These are phyloP conservation scores for Poecilia gillii DNA, from an alignment of 2,797 vertebrate species.

Conservation along the genomic window DNA sequence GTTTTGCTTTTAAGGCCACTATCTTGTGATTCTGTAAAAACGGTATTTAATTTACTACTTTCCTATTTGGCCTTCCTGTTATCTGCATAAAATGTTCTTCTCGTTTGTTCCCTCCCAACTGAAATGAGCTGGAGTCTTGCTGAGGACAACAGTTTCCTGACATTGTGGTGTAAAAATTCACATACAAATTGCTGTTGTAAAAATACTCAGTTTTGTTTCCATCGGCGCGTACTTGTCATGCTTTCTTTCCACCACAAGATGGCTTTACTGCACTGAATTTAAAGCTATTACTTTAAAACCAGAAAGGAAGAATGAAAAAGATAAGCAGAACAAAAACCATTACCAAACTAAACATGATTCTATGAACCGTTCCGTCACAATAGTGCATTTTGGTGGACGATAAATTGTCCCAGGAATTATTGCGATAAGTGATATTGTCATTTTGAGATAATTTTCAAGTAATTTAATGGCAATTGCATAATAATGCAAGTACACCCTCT, in stretches of 20 bases:
- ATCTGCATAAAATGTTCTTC: background rate
- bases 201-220: background rate
- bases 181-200: background rate
- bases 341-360: background rate
- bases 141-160: background rate
- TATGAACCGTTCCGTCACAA: background rate
- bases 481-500: too few species aligned
- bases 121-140: background rate
- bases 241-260: background rate
- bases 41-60: background rate
- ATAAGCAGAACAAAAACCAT: background rate
- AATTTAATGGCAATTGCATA: too few species aligned
- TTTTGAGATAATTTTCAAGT: too few species aligned
- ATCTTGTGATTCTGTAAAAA: background rate
- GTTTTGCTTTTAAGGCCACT: background rate
- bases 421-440: too few species aligned
- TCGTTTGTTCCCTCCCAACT: background rate
- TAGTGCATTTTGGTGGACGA: too few species aligned
- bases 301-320: background rate
- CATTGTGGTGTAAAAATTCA: background rate
- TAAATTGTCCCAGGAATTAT: too few species aligned
- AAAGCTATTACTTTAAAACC: background rate
- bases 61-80: background rate
- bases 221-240: background rate
- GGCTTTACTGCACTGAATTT: background rate